These are phyloP conservation scores for Leptinotarsa texana DNA, from an alignment of 1,140 invertebrate genomes.

Conservation along the genomic window DNA sequence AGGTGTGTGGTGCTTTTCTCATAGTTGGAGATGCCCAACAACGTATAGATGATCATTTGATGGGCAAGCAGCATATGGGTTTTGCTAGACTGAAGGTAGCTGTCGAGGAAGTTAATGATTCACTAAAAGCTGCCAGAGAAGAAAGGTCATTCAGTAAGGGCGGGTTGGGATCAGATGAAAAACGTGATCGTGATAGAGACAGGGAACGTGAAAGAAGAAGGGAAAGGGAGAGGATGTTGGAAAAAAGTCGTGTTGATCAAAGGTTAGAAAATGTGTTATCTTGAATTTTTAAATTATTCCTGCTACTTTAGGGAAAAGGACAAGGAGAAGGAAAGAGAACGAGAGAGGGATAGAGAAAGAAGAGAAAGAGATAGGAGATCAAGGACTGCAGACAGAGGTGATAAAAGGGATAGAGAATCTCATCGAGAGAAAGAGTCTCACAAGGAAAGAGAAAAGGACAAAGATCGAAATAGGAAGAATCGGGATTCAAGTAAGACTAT, in stretches of 20 bases:
- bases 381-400: slow-evolving; percentile 22
- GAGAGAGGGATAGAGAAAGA: slow-evolving; percentile 34
- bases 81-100: slow-evolving; percentile 68
- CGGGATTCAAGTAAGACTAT: slow-evolving; percentile 44
- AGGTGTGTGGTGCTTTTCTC: slow-evolving; percentile 96
- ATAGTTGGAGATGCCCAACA: slow-evolving; percentile 99
- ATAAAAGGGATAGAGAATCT: slow-evolving; percentile 40
- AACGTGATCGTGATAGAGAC: slow-evolving; percentile 68
- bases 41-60: slow-evolving; percentile 95
- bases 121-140: slow-evolving; percentile 46
- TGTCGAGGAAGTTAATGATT: slow-evolving; percentile 63
- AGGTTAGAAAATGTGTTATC: neutral
- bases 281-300: neutral
- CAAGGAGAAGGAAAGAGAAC: slow-evolving; percentile 52
- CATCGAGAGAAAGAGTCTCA: slow-evolving; percentile 40
- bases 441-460: slow-evolving; percentile 48
- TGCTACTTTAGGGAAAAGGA: slow-evolving; percentile 42
- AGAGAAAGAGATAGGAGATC: slow-evolving; percentile 26
- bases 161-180: slow-evolving; percentile 47
- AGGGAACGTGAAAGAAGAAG: slow-evolving; percentile 59
- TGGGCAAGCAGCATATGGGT: slow-evolving; percentile 97
- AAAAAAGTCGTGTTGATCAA: slow-evolving; percentile 33
- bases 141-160: slow-evolving; percentile 37
- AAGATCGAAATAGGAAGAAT: slow-evolving; percentile 49
- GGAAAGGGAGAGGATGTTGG: slow-evolving; percentile 56